Percentiles rank a stretch among this genome's conserved stretches.
Evolutionary conservation across 2,797 vertebrate species (phyloP).

Genomic region (Spheniscus humboldti): DNA sequence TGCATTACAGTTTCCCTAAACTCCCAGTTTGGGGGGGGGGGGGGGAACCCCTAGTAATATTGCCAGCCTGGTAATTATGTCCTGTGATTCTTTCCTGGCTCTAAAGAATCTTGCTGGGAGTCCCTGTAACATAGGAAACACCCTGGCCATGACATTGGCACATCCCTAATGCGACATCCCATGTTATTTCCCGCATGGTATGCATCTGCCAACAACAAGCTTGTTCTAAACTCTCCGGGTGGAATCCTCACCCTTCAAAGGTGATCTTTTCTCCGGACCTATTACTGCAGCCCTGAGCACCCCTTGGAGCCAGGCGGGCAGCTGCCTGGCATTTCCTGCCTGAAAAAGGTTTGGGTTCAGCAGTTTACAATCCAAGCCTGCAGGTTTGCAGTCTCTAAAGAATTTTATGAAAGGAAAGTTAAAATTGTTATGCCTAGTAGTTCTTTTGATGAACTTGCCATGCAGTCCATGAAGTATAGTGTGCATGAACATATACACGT

Average conservation of each 20-base stretch:
- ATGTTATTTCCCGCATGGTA: background rate
- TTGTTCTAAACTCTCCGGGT: background rate
- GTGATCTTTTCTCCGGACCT: background rate
- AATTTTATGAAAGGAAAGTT: background rate
- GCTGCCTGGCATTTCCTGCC: background rate
- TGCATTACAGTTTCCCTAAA: background rate
- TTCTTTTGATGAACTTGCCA: background rate
- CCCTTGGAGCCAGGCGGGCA: background rate
- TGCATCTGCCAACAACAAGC: rapidly evolving
- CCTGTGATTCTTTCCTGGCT: background rate
- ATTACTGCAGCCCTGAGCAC: background rate
- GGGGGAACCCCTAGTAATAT: background rate
- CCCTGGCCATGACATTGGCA: too few relatives aligned
- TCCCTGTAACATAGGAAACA: background rate
- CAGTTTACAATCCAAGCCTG: background rate
- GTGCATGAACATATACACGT: rapidly evolving
- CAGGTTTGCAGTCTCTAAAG: background rate
- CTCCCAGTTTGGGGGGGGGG: too few relatives aligned
- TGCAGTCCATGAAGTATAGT: background rate
- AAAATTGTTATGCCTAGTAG: background rate
- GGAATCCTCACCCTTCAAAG: background rate
- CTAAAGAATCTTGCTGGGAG: background rate
- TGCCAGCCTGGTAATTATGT: background rate
- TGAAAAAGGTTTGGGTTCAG: background rate
- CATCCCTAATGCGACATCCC: background rate